Evolutionary conservation across 2,888 invertebrate genomes (phyloP), one percentile per base, ranked within the genome.

Genomic region (Lasioglossum vierecki): DNA sequence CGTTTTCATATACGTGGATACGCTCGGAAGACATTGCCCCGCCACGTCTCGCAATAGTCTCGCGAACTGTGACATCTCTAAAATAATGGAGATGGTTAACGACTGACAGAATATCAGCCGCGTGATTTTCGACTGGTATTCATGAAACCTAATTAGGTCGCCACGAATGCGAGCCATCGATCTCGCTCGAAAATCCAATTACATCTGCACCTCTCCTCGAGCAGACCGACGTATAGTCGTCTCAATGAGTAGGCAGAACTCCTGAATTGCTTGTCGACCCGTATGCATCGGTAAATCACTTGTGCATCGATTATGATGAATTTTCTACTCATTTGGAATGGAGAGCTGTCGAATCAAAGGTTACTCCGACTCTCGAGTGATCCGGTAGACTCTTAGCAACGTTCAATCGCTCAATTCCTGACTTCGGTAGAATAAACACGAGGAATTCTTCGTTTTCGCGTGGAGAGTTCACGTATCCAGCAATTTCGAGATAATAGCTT

Each of bases 131-230:
- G 88, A 85, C 87, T 86, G 88, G 87, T 88, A 89, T 88, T 90
- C 87, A 88, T 84, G 88, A 92, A 93, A 93, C 90, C 89, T 92
- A 92, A 93, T 93, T 92, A 93, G 88, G 81, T 83, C 84, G 89
- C 86, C 83, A 80, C 84, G 83, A 84, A 90, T 84, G 86, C 71
- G 83, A 85, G 71, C 66, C 88, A 85, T 87, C 90, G 89, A 90
- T 87, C 83, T 85, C 88, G 53, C 77, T 72, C 60, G 82, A 83
- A 90, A 91, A 91, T 88, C 84, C 91, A 89, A 91, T 91, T 91
- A 88, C 82, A 86, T 78, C 84, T 79, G 74, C 88, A 86, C 82
- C 80, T 82, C 85, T 89, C 84, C 81, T 82, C 81, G 72, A 71
- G 76, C 81, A 53, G 39, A 18, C 68, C 68, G 63, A 63, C 63